Percentiles rank a stretch among this genome's conserved stretches.
Evolutionary conservation across 2,888 invertebrate species (phyloP).

Genomic region (Brachyopa scutellaris): DNA sequence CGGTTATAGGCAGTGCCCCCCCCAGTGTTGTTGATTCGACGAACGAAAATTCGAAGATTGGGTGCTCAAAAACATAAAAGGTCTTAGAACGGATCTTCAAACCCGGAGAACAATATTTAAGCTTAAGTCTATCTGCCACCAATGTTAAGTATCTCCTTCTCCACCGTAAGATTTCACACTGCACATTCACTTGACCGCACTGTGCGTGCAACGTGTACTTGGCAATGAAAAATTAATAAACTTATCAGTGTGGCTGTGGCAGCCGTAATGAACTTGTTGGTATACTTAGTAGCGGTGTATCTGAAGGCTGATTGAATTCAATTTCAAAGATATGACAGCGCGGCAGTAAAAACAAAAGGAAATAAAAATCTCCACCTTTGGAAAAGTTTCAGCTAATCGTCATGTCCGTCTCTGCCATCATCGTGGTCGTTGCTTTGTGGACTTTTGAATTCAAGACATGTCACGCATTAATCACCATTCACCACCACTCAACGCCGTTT

Average conservation of each 20-base stretch:
- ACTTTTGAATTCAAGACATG: constrained; percentile 16
- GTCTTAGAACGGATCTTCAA: too few relatives aligned
- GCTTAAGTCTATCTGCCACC: not conserved
- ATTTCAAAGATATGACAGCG: too few relatives aligned
- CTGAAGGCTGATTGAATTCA: constrained; percentile 54
- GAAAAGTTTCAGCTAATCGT: not conserved
- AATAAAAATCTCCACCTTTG: not conserved
- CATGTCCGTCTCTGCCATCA: not conserved
- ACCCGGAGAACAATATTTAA: too few relatives aligned
- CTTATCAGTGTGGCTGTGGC: too few relatives aligned
- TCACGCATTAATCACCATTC: constrained; percentile 29
- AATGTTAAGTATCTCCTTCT: too few relatives aligned
- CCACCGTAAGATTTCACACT: too few relatives aligned
- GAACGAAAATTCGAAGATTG: too few relatives aligned
- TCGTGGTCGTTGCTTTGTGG: too few relatives aligned
- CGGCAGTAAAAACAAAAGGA: too few relatives aligned
- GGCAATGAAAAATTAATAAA: constrained; percentile 40
- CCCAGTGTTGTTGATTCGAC: too few relatives aligned
- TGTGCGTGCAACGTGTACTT: not conserved
- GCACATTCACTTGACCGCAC: not conserved
- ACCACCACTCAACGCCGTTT: not conserved
- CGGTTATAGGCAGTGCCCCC: too few relatives aligned
- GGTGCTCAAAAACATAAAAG: too few relatives aligned
- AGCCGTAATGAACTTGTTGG: constrained; percentile 48
- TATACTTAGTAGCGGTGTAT: constrained; percentile 40